Evolutionary conservation across 2,888 invertebrate species (phyloP), one percentile per base, ranked within the genome.

Genomic region (Cantharis flavilabris): DNA sequence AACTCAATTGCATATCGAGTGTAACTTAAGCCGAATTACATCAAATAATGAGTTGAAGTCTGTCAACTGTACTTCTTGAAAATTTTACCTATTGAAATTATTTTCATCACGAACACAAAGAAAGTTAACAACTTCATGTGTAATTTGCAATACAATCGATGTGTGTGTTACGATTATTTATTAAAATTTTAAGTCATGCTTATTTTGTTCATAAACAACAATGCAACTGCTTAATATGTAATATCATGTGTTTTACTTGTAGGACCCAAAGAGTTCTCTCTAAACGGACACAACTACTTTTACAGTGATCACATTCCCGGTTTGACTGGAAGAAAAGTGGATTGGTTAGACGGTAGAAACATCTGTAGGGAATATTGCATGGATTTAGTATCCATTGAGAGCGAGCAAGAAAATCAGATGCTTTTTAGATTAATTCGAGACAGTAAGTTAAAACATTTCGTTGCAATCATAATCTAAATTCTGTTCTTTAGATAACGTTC

Each of bases 321-420:
- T 80, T 91, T 95, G 80, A 93, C 94, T 77, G 94, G 93, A 86
- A 93, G 93, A 87, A 96, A 95, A 89, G 92, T 96, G 71, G 96
- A 97, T 89, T 97, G 97, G 97, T 88, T 97, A 83, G 97, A 97
- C 84, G 97, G 96, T 26, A 93, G 97, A 84, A 97, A 97, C 89
- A 91, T 96, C 85, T 97, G 97, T 90, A 92, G 97, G 82, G 96
- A 96, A 88, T 96, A 96, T 89, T 97, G 97, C 89, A 97, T 97
- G 97, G 97, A 97, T 89, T 92, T 96, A 83, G 94, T 97, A 70
- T 95, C 96, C 18, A 90, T 97, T 88, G 97, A 97, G 88, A 94
- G 95, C 11, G 96, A 96, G 89, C 96, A 96, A 87, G 96, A 97
- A 88, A 96, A 97, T 87, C 96, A 96, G 89, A 92, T 96, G 85